Percentiles rank a stretch among this genome's conserved stretches.
These are phyloP conservation scores for Drosophila arawakana DNA, from an alignment of 1,140 invertebrate genomes.

Conservation along the genomic window DNA sequence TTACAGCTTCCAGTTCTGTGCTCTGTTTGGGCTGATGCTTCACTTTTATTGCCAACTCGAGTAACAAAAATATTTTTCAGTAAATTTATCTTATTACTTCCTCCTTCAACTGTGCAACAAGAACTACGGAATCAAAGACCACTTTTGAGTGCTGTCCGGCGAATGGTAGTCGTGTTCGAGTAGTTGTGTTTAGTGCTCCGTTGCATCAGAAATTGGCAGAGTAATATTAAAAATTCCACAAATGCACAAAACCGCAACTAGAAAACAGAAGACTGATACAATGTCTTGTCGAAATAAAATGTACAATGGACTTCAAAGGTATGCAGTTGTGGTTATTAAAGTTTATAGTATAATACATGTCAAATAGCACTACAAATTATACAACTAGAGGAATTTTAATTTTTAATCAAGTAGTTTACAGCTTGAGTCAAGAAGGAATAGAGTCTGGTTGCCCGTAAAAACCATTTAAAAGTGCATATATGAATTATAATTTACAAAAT, in stretches of 20 bases:
- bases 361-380: not conserved
- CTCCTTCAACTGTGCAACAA: not conserved
- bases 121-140: conserved; percentile 1
- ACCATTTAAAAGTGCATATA: not conserved
- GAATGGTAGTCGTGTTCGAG: no score
- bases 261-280: not conserved
- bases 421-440: no score
- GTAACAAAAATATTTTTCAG: conserved; percentile 42
- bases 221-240: conserved; percentile 56
- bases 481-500: no score
- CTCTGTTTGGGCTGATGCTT: conserved; percentile 14
- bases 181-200: not conserved
- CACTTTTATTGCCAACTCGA: conserved; percentile 35
- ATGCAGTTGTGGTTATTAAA: not conserved
- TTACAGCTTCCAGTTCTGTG: no score
- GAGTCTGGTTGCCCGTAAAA: no score
- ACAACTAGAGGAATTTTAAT: no score
- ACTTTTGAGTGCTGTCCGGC: not conserved
- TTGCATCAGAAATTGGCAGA: not conserved
- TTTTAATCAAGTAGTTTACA: no score
- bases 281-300: not conserved
- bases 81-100: conserved; percentile 39
- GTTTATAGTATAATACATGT: not conserved
- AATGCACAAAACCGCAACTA: not conserved
- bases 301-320: not conserved